Evolutionary conservation across 2,888 invertebrate species (phyloP).

Genomic region (Sturmia bella): DNA sequence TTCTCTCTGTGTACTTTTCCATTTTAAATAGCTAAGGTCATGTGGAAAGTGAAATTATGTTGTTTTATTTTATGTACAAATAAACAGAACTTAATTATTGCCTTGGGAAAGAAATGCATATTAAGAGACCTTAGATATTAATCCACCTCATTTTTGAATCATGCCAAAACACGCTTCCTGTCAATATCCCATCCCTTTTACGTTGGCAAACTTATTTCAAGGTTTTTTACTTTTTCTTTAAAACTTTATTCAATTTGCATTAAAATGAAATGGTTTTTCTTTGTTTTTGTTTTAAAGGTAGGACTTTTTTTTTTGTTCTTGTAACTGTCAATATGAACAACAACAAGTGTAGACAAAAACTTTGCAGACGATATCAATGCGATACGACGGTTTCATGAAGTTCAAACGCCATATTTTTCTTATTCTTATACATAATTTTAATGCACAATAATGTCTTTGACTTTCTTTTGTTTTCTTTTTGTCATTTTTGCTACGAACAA

Average conservation of each 20-base stretch:
- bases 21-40: conserved; percentile 7
- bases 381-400: conserved; percentile 22
- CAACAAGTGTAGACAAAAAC: conserved; percentile 48
- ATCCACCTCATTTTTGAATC: too few relatives aligned
- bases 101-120: conserved; percentile 53
- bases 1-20: conserved; percentile 15
- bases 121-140: conserved; percentile 25
- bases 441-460: conserved; percentile 8
- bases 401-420: conserved; percentile 20
- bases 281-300: not conserved
- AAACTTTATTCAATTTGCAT: conserved; percentile 29
- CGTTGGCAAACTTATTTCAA: not conserved
- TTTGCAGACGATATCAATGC: conserved; percentile 50
- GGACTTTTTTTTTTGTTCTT: conserved; percentile 2
- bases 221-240: not conserved
- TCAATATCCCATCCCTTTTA: too few relatives aligned
- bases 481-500: not conserved
- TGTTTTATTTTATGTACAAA: not conserved
- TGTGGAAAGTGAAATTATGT: conserved; percentile 32
- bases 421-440: not conserved
- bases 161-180: too few relatives aligned
- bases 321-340: conserved; percentile 37
- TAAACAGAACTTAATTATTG: conserved; percentile 21
- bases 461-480: conserved; percentile 27
- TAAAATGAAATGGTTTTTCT: conserved; percentile 37